phyloP scores from a whole-genome alignment of 2,797 vertebrate species.

The Tadarida brasiliensis region DNA sequence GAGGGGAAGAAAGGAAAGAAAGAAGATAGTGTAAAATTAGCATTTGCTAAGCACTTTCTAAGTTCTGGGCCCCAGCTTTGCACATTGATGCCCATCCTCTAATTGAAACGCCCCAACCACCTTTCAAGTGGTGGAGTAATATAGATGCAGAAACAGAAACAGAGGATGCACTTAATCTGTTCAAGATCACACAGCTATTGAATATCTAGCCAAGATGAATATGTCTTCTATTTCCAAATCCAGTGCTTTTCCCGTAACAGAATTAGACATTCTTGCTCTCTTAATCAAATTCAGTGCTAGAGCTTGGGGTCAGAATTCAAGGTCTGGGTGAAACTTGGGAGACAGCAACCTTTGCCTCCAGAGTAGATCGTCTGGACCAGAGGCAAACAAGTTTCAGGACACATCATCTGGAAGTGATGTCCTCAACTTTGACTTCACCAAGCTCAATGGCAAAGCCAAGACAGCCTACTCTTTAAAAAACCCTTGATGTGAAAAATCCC shows the following conservation, averaged over 20 bases:
- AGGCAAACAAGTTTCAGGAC: background rate
- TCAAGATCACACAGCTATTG: background rate
- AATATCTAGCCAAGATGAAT: background rate
- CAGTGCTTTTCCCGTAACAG: background rate
- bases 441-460: background rate
- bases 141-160: background rate
- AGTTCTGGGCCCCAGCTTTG: background rate
- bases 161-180: background rate
- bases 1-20: background rate
- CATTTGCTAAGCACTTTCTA: background rate
- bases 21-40: background rate
- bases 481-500: background rate
- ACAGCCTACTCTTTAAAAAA: background rate
- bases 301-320: background rate
- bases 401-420: background rate
- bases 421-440: background rate
- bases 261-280: conserved; percentile 2
- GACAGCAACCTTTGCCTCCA: background rate
- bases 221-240: background rate
- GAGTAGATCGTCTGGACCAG: background rate
- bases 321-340: background rate
- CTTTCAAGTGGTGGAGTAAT: background rate
- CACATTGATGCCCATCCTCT: background rate
- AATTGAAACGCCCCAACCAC: background rate
- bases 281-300: background rate